Evolutionary conservation across 2,888 invertebrate species (phyloP), one percentile per base, ranked within the genome.

Genomic region (Dasypolia templi): DNA sequence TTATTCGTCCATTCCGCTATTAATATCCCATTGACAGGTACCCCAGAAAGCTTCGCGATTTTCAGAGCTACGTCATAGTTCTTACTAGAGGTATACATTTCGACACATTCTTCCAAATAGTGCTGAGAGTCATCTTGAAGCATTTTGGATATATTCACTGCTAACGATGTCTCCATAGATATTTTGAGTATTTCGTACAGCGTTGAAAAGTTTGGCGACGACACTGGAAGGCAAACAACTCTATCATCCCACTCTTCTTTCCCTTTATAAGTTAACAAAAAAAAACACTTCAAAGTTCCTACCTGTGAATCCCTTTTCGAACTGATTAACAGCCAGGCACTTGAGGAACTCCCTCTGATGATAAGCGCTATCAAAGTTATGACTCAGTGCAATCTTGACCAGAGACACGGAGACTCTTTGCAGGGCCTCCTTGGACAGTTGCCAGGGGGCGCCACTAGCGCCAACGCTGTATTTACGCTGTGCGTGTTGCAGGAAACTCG

Each of bases 341-440:
- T 96, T 95, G 3, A 98, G 91, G 81, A 98, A 97, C 84, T 97
- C 96, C 49, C 97, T 96, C 90, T 97, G 97, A 86, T 97, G 97
- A 83, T 96, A 96, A 0, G 97, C 95, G 68, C 97, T 98, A 55
- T 96, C 95, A 82, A 98, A 97, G 83, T 97, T 97, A 76, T 96
- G 93, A 70, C 96, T 96, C 0, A 98, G 90, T 3, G 97, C 96
- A 2, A 96, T 94, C 75, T 97, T 96, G n/a, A 97, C 93, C 42
- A 98, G 92, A 14, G 96, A 95, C 32, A 97, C 95, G 0, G 97
- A 95, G 0, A 97, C 95, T 71, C 89, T 94, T 83, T 97, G 97
- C 64, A 97, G 96, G 2, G 95, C 91, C 74, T 96, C 96, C 86
- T 97, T 97, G 7, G 95, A 94, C 72, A 96, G 81, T 61, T 94